A percentile compares a stretch with the other conserved stretches of the same genome.
Conservation (phyloP, 92 coral and sea anemone genomes). For the Desmophyllum pertusum region DNA sequence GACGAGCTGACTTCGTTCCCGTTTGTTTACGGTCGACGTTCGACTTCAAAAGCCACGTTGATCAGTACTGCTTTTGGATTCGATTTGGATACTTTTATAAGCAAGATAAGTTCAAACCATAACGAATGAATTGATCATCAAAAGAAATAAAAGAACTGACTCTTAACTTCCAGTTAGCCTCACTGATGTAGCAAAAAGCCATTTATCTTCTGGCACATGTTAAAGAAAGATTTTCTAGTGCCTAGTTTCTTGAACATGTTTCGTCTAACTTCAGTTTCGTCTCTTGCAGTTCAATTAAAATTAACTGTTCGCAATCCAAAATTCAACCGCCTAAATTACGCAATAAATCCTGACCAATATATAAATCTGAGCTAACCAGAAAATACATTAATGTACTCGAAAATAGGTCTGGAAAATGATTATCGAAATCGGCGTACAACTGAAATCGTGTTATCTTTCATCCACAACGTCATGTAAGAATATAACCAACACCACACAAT, state of each 20-base stretch:
- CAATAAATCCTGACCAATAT: background rate
- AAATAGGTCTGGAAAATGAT: background rate
- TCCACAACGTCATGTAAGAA: background rate
- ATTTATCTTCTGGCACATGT: too few species aligned
- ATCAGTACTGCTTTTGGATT: background rate
- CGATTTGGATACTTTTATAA: too few species aligned
- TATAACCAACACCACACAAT: background rate
- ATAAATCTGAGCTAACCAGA: background rate
- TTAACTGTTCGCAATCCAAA: background rate
- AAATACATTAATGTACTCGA: background rate
- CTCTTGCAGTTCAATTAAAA: background rate
- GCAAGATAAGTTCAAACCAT: background rate
- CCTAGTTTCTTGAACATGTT: background rate
- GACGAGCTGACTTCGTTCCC: background rate
- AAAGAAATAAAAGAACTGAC: background rate
- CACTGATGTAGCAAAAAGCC: background rate
- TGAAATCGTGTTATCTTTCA: background rate
- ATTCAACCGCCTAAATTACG: background rate
- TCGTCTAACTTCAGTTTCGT: too few species aligned
- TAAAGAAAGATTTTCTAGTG: background rate
- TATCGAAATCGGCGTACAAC: background rate
- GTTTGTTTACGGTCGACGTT: constrained; percentile 1
- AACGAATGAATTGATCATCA: background rate
- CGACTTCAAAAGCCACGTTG: background rate
- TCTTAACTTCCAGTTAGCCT: background rate